Base-by-base conservation (phyloP, 2,113 vertebrate genomes). In the Apeltes quadracus region DNA sequence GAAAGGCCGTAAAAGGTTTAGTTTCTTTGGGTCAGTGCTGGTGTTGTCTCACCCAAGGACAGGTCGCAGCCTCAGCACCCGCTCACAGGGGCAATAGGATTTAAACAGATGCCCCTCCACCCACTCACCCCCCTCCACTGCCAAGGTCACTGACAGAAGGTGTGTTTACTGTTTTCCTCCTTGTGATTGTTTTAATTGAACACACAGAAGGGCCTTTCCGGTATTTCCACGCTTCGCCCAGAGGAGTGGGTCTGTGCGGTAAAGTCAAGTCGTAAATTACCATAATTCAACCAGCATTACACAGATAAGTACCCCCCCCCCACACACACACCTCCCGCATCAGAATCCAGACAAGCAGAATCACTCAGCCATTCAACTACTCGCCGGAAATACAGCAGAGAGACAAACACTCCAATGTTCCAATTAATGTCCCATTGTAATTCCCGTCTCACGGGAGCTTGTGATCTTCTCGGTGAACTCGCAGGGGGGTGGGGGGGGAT, bases 1-100 rank as follows among this genome's bases (percentile, higher is more conserved):
- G 79, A 83, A 76, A 81, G 66, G 64, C 61, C 69, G 36, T 92
- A 91, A 92, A 92, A 83, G 87, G 88, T 87, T 94, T 92, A 91
- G 72, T 87, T 87, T 88, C 79, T 79, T 29, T 76, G 78, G 89
- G 92, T 90, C 85, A 86, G 75, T 76, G 70, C 76, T 77, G 81
- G 80, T 72, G 72, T 83, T 80, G 63, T 82, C 84, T 82, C 54
- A 54, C 61, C 87, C 88, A 91, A 92, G 89, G 91, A 89, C 91
- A 92, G 88, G 84, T 82, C 76, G 1, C 53, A 61, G 78, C 84
- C 84, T 75, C 76, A 36, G 72, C 83, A 81, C 79, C 72, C 72
- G 56, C 76, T 71, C 86, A 78, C 78, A 68, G 66, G 72, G 77
- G 32, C 88, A 90, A 87, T 84, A 84, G 86, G 90, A 93, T 93